Evolutionary conservation across 2,888 invertebrate genomes (phyloP).

Genomic region (Gasteruption jaculator): DNA sequence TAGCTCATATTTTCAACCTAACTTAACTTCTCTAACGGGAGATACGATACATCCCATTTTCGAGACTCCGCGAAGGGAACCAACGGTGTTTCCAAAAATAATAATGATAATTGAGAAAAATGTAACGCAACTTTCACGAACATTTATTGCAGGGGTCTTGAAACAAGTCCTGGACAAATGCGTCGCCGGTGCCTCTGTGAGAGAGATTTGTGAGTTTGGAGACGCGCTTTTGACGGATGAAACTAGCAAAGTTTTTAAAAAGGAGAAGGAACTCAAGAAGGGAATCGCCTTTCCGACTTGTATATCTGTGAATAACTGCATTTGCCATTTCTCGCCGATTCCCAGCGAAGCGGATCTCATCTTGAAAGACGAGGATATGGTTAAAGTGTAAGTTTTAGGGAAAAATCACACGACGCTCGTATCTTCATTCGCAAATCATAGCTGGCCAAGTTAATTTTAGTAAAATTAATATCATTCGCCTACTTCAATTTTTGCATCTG

Average conservation of each 20-base stretch:
- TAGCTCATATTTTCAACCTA: no score
- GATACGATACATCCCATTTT: no score
- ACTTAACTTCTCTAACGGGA: no score
- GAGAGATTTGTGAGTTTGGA: constrained; percentile 88
- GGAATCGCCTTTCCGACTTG: constrained; percentile 99
- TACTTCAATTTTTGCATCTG: constrained; percentile 1
- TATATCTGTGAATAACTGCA: constrained; percentile 97
- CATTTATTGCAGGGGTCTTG: constrained; percentile 80
- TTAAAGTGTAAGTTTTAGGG: constrained; percentile 81
- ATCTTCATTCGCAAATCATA: neutral
- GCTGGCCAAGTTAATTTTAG: neutral
- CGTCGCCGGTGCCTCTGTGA: constrained; percentile 80
- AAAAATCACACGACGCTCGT: no score
- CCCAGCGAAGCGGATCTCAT: constrained; percentile 84
- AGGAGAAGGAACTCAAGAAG: constrained; percentile 96
- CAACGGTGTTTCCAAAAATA: no score
- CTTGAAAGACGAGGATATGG: constrained; percentile 88
- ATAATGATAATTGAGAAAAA: no score
- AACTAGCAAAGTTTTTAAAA: constrained; percentile 95
- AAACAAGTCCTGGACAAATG: constrained; percentile 86
- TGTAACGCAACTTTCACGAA: no score
- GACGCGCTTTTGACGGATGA: constrained; percentile 85
- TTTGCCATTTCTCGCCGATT: constrained; percentile 97
- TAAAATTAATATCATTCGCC: neutral
- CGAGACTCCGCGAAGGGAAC: no score